Base-by-base conservation (phyloP, 2,797 vertebrate species). In the Coendou prehensilis region DNA sequence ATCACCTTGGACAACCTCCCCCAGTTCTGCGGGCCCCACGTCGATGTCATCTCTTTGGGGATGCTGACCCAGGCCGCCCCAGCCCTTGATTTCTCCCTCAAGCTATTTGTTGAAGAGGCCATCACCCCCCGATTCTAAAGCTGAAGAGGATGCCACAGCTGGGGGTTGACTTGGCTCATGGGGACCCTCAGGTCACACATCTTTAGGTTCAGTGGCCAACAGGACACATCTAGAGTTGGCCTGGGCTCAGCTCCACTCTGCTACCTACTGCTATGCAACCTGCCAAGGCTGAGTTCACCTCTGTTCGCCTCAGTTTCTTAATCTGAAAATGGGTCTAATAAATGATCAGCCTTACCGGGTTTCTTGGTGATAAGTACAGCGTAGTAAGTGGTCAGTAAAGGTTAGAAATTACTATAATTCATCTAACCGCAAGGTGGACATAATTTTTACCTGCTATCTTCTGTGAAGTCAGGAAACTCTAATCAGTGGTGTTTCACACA, bases 21-120 rank as follows among this genome's bases (percentile, higher is more conserved):
- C 0, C 86, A 92, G 57, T 99, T 98, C 97, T 98, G 99, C 9
- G 99, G 99, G 15, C 98, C 99, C 9, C 96, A 98, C 28, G 96
- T 99, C 4, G 99, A 99, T 18, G 91, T 99, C 69, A 98, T 99
- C 95, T 99, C 99, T 2, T 93, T 99, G 93, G 99, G 99, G 56
- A 99, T 99, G 96, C 98, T 99, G 76, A 99, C 99, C 10, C 99
- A 99, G 92, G 99, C 99, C 1, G 99, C 99, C 83, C 98, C 98
- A 0, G 98, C 98, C 20, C 98, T 99, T 0, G 99, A 99, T 96
- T 99, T 99, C 95, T 99, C 99, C 11, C 98, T 99, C 28, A 99
- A 99, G 97, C 97, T 99, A 90, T 98, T 98, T 85, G 88, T 92
- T 0, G 87, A 97, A 52, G 95, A 96, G 9, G 1, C 41, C 3